These are phyloP conservation scores for Solea solea DNA, from an alignment of 2,113 vertebrate species.

Conservation along the genomic window DNA sequence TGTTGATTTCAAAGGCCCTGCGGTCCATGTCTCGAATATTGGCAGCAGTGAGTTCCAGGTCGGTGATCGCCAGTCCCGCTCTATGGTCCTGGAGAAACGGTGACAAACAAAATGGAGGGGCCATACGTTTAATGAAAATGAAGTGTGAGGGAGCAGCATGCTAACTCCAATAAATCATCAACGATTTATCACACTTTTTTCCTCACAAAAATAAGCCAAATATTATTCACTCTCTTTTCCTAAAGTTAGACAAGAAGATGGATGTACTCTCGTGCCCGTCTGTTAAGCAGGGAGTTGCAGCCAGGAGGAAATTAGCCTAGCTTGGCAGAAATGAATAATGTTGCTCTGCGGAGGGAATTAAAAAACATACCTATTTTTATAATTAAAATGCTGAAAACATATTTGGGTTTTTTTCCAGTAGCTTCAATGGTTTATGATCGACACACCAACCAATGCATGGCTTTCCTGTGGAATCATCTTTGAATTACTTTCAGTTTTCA, in stretches of 20 bases:
- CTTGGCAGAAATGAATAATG: neutral
- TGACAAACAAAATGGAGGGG: conserved; percentile 10
- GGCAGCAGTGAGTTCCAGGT: conserved; percentile 90
- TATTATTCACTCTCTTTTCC: too few species aligned
- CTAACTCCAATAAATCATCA: neutral
- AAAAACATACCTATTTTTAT: too few species aligned
- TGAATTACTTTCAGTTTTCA: too few species aligned
- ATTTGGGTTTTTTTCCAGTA: too few species aligned
- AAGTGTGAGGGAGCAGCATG: neutral
- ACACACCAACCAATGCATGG: too few species aligned
- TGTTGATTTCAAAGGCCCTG: conserved; percentile 93
- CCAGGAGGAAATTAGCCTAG: neutral
- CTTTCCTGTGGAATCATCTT: too few species aligned
- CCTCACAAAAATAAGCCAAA: neutral
- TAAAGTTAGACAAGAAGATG: too few species aligned
- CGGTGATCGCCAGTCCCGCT: conserved; percentile 88
- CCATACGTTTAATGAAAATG: neutral
- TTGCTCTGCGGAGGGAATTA: too few species aligned
- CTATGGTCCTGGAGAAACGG: conserved; percentile 85
- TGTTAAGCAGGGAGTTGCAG: neutral
- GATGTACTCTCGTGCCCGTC: too few species aligned
- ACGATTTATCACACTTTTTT: neutral
- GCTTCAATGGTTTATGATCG: too few species aligned
- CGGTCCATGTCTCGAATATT: conserved; percentile 89
- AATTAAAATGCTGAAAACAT: too few species aligned